Evolutionary conservation across 2,113 vertebrate genomes (phyloP), one percentile per base, ranked within the genome.

Genomic region (Lepus timidus): DNA sequence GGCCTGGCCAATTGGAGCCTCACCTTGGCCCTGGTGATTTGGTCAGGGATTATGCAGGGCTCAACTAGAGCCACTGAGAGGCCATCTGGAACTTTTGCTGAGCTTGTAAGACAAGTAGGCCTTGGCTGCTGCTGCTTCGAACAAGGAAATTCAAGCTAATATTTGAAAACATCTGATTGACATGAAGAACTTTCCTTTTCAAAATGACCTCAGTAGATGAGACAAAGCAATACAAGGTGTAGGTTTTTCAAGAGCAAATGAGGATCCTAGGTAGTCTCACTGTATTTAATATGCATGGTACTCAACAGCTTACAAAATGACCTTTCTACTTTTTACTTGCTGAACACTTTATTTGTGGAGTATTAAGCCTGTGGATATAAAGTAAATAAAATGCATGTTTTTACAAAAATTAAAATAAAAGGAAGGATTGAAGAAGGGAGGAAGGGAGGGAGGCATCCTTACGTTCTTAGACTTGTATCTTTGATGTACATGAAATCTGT

Each of bases 101-200:
- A 96, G n/a, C 61, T 44, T 27, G 13, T 52, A 19, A 89, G 22
- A 52, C 12, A 71, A 65, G 9, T 29, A 19, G 51, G 13, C 31
- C 25, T 52, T 73, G 36, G 36, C 44, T 82, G 80, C 82, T 90
- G 25, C 74, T 85, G 78, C 17, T 81, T 70, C 73, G 58, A 93
- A 75, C 2, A 22, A 44, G 9, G 49, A 4, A 81, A 65, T 44
- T 44, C 33, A 33, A 33, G 33, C 33, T 33, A 44, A 44, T 90
- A 36, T 96, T 85, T 91, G 83, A 44, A 78, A 78, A 83, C 65
- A 33, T 90, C 61, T 91, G 89, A 82, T 44, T 90, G 58, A 67
- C 20, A 61, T 25, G 8, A 58, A 76, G 39, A 86, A 94, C 49
- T 88, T 93, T 84, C 81, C 65, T 90, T 88, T 89, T 93, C 67